These are phyloP conservation scores for Strix aluco DNA, from an alignment of 2,113 vertebrate species.

Conservation along the genomic window DNA sequence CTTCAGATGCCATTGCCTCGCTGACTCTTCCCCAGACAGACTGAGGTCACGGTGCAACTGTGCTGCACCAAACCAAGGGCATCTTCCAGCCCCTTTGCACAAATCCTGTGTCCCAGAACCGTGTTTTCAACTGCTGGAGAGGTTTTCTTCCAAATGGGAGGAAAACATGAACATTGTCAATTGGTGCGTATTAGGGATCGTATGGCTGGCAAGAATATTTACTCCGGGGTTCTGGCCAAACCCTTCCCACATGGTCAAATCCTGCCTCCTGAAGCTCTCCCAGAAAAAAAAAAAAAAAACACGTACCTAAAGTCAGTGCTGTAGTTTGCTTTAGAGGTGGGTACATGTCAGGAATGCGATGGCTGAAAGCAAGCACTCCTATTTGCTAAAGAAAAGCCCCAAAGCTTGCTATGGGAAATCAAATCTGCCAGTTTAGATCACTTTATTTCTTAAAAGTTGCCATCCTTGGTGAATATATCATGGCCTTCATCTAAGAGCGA, in stretches of 20 bases:
- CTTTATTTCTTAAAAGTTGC: not conserved
- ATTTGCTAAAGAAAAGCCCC: not conserved
- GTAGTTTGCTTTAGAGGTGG: conserved; percentile 14
- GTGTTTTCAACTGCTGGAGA: not conserved
- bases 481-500: not conserved
- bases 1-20: rapidly evolving
- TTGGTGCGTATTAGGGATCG: rapidly evolving
- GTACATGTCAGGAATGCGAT: not conserved
- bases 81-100: not conserved
- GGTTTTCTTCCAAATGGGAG: not conserved
- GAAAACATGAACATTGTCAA: not conserved
- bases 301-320: not conserved
- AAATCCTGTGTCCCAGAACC: rapidly evolving
- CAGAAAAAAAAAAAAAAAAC: not conserved
- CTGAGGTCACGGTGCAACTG: rapidly evolving
- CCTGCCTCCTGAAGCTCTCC: not conserved
- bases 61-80: not conserved
- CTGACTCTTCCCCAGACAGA: not conserved
- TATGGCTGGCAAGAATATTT: not conserved
- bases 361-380: not conserved
- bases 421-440: not conserved
- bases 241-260: not conserved
- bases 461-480: not conserved
- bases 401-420: not conserved
- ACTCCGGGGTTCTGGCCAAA: not conserved